phyloP scores from a whole-genome alignment of 2,113 vertebrate species.

The Hassar affinis region DNA sequence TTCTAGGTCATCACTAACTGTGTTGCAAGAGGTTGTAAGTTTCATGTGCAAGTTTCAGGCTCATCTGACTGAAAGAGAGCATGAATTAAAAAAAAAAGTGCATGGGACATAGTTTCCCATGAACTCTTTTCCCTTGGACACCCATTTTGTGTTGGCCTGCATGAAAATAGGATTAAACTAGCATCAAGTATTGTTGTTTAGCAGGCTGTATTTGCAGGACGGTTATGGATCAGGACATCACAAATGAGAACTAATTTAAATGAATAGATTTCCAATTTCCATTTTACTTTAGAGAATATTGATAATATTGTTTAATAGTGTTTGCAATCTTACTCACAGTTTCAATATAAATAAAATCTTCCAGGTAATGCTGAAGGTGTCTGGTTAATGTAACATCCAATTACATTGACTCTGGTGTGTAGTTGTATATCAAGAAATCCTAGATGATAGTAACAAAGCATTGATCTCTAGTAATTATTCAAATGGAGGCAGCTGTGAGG shows the following conservation, averaged over 20 bases:
- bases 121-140: neutral
- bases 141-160: neutral
- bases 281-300: neutral
- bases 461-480: constrained; percentile 25
- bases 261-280: neutral
- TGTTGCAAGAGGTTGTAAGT: constrained; percentile 36
- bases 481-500: constrained; percentile 11
- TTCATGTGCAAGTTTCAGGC: constrained; percentile 18
- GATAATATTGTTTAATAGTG: neutral
- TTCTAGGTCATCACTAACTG: constrained; percentile 30
- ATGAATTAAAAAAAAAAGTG: neutral
- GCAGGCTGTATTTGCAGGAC: neutral
- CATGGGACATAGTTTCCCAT: constrained; percentile 3
- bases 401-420: neutral
- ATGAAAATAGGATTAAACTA: neutral
- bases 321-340: neutral
- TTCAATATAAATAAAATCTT: neutral
- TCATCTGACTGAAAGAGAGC: constrained; percentile 1
- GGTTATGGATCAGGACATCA: neutral
- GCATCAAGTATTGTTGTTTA: neutral
- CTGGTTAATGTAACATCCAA: neutral
- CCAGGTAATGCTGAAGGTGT: neutral
- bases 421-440: constrained; percentile 4
- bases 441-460: neutral
- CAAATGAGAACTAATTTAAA: neutral